Base-by-base conservation (phyloP, 2,797 vertebrate species). In the Babyrousa celebensis region DNA sequence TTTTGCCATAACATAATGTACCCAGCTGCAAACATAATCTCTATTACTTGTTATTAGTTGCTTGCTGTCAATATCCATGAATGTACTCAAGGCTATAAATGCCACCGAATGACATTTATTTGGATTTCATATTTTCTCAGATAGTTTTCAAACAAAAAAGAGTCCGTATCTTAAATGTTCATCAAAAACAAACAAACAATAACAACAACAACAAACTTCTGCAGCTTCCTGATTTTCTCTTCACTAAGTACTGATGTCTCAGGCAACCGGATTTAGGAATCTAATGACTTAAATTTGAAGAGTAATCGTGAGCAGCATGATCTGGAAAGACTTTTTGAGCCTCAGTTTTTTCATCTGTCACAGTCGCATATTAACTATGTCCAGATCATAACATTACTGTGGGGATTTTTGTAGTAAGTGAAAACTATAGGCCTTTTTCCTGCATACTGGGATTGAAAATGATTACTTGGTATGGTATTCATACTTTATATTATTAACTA, bases 11-110 rank as follows among this genome's bases (percentile, higher is more conserved):
- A 71, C 1, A 32, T 83, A 78, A 91, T 27, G 23, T 36, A 52
- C 4, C 56, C 36, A 40, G 29, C 36, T 91, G 54, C 56, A 94
- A 92, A 92, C 88, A 83, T 23, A 89, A 29, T 40, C 36, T 40
- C 9, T 65, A 60, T 52, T 72, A 43, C n/a, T 68, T 91, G 29
- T 65, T 75, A 87, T 94, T 95, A 96, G 20, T 84, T 96, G 15
- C 18, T 91, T 82, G 52, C 72, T 93, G 56, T 36, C 65, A 68
- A 29, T 93, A 84, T 74, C 29, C 0, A 12, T 48, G 20, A 11
- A 10, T 80, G 54, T 21, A 67, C 74, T 63, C 20, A 89, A 88
- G n/a, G 54, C 40, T 56, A 27, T 65, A 74, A 91, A 80, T 52
- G 68, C 7, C 11, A 74, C 29, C 17, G 27, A 54, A 10, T 67